Conservation (phyloP, 2,113 vertebrate species). For the Menura novaehollandiae region DNA sequence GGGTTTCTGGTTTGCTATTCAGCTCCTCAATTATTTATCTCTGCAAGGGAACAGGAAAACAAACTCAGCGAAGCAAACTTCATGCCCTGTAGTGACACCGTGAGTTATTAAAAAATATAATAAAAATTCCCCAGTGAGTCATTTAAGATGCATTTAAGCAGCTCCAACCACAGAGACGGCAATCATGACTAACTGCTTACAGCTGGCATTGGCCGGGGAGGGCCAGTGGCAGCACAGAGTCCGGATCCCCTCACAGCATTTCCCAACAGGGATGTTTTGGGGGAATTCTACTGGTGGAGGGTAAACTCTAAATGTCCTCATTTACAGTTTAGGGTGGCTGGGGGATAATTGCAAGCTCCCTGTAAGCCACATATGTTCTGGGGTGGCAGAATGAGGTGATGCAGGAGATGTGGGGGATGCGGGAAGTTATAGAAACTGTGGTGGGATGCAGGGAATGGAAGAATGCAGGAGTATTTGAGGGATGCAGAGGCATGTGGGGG, state of each 20-base stretch:
- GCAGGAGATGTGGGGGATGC: background rate
- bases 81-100: background rate
- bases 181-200: background rate
- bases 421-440: background rate
- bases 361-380: fast-evolving
- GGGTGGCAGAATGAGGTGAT: background rate
- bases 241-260: fast-evolving
- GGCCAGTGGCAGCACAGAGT: background rate
- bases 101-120: constrained; percentile 3
- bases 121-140: constrained; percentile 17
- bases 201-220: fast-evolving
- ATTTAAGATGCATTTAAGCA: constrained; percentile 25
- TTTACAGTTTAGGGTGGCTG: background rate
- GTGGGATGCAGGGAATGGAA: background rate
- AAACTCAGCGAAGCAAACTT: constrained; percentile 25
- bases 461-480: background rate
- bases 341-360: background rate
- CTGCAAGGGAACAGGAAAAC: background rate
- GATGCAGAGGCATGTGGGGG: background rate
- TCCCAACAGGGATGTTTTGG: background rate
- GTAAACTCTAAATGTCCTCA: background rate
- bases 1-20: constrained; percentile 4
- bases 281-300: background rate
- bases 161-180: background rate
- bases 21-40: constrained; percentile 35